Evolutionary conservation across 2,888 invertebrate genomes (phyloP).

Genomic region (Drosophila affinis): DNA sequence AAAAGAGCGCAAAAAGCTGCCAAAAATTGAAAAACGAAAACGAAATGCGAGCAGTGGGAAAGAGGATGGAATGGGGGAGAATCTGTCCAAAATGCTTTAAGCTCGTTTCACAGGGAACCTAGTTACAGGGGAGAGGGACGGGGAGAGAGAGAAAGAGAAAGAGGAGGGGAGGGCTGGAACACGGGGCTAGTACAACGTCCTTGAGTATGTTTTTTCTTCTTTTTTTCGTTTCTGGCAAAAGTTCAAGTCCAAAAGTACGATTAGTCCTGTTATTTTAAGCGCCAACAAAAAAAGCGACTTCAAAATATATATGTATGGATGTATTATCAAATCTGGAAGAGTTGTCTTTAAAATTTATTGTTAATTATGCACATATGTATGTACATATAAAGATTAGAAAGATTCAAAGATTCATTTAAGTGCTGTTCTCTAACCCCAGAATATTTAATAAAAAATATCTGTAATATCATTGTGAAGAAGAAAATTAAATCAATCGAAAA

Average conservation of each 20-base stretch:
- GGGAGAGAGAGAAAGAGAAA: not conserved
- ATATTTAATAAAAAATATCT: no score
- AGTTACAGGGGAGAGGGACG: slow-evolving; percentile 12
- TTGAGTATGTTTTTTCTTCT: slow-evolving; percentile 1
- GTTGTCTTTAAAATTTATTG: no score
- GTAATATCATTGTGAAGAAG: no score
- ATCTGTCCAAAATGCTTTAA: slow-evolving; percentile 6
- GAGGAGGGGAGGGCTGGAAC: not conserved
- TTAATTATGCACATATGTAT: no score
- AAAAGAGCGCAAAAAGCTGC: slow-evolving; percentile 45
- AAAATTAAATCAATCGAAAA: not conserved
- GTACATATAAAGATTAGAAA: no score
- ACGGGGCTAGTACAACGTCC: slow-evolving; percentile 19
- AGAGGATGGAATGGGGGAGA: not conserved
- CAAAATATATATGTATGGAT: no score
- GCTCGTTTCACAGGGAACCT: slow-evolving; percentile 30
- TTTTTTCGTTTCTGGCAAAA: slow-evolving; percentile 12
- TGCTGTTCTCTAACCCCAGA: no score
- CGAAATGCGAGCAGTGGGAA: slow-evolving; percentile 26
- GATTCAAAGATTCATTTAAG: no score
- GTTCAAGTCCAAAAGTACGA: slow-evolving; percentile 28
- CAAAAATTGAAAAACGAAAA: slow-evolving; percentile 46
- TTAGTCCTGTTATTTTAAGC: slow-evolving; percentile 10
- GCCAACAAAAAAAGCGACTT: not conserved
- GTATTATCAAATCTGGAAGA: no score